These are phyloP conservation scores for Conchocele bisecta DNA, from an alignment of 2,888 invertebrate species.

Conservation along the genomic window DNA sequence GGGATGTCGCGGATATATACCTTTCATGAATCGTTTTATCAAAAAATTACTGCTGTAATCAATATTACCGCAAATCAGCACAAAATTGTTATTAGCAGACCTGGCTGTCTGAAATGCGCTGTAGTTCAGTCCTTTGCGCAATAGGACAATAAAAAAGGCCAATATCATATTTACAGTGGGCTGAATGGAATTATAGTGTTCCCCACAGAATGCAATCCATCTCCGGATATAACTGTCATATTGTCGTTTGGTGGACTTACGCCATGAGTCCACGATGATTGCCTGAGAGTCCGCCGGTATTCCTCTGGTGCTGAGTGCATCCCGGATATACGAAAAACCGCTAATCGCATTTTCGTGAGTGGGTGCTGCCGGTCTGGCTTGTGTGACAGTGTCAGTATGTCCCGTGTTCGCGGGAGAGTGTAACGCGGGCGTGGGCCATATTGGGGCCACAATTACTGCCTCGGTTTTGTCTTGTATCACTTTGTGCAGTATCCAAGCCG, in stretches of 20 bases:
- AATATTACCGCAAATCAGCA: neutral
- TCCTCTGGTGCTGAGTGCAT: neutral
- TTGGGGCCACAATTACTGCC: conserved; percentile 14
- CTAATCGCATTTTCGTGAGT: conserved; percentile 20
- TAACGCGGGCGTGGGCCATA: conserved; percentile 26
- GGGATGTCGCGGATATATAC: neutral
- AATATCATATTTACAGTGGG: conserved; percentile 4
- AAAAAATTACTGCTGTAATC: neutral
- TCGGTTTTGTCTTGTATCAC: conserved; percentile 10
- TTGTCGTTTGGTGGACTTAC: conserved; percentile 20
- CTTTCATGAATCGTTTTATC: conserved; percentile 5
- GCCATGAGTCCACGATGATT: conserved; percentile 29
- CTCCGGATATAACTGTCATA: conserved; percentile 27
- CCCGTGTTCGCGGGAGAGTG: neutral
- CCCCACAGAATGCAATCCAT: conserved; percentile 36
- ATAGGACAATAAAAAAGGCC: conserved; percentile 13
- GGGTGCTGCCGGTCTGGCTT: neutral
- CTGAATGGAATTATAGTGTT: conserved; percentile 11
- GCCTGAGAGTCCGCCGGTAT: conserved; percentile 5
- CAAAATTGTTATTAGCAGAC: conserved; percentile 2
- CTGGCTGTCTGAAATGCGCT: conserved; percentile 28
- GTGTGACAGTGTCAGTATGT: neutral
- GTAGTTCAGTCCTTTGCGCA: conserved; percentile 13
- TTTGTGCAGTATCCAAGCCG: conserved; percentile 6
- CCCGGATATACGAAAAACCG: conserved; percentile 16